Percentiles rank a stretch among this genome's conserved stretches.
Evolutionary conservation across 2,797 vertebrate genomes (phyloP).

Genomic region (Potorous gilbertii): DNA sequence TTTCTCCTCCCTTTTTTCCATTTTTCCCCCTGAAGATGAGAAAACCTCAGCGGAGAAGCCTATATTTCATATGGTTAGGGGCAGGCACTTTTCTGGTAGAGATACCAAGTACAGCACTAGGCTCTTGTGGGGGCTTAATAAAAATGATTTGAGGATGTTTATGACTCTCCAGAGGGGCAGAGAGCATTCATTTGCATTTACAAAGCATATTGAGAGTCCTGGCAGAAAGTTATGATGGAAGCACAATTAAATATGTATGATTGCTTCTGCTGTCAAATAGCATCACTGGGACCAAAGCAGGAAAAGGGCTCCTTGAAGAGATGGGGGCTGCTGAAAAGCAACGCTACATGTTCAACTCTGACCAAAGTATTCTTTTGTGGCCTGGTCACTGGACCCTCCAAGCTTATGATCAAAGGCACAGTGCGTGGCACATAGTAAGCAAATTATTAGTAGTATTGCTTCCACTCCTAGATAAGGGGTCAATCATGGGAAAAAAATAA

Average conservation of each 20-base stretch:
- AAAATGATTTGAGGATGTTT: slow-evolving; percentile 77
- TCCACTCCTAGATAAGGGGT: neutral
- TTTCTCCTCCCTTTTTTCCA: neutral
- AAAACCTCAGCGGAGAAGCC: slow-evolving; percentile 3
- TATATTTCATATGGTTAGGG: slow-evolving; percentile 61
- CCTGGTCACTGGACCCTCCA: slow-evolving; percentile 27
- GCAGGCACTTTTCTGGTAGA: slow-evolving; percentile 58
- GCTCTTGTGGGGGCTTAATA: slow-evolving; percentile 66
- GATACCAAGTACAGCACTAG: slow-evolving; percentile 56
- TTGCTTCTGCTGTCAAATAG: slow-evolving; percentile 75
- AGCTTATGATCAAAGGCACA: neutral
- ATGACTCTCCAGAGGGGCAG: slow-evolving; percentile 71
- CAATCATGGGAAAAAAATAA: neutral
- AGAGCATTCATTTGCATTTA: slow-evolving; percentile 78
- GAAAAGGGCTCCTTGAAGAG: neutral
- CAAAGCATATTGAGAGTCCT: slow-evolving; percentile 79
- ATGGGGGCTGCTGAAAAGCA: neutral
- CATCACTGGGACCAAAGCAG: slow-evolving; percentile 70
- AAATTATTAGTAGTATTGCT: neutral
- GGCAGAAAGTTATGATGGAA: slow-evolving; percentile 79
- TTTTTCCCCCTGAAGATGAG: neutral
- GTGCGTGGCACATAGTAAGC: neutral
- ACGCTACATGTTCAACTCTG: neutral
- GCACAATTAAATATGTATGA: slow-evolving; percentile 81
- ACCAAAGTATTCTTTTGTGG: neutral